Base-by-base conservation (phyloP, 1,140 invertebrate genomes). In the Neodiprion lecontei region DNA sequence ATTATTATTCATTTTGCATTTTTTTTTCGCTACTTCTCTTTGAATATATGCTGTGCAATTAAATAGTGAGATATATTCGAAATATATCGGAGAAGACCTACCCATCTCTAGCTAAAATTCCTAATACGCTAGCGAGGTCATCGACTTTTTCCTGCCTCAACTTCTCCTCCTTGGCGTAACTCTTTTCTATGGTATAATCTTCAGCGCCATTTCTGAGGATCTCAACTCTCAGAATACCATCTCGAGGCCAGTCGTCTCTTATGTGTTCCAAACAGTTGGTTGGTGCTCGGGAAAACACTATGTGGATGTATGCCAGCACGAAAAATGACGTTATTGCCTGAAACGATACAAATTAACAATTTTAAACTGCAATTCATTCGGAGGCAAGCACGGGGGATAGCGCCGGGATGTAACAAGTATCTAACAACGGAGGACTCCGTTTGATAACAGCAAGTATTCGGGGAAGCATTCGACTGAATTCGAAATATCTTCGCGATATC, bases 171-270 rank as follows among this genome's bases (percentile, higher is more conserved):
- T 94, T 94, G 9, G 93, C 94, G 86, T 96, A 96, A 80, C 94
- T 95, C 81, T 96, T 93, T 85, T 95, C 92, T 82, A 96, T 91
- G 79, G 91, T 93, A 79, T 95, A 95, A 84, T 93, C 92, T 70
- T 92, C 89, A 14, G 85, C 86, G 23, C 88, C 90, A 87, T 96
- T 95, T 77, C 92, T 90, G 69, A 98, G 90, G 81, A 99, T 98
- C 90, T 99, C 98, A n/a, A 99, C 96, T 80, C 90, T 80, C 4
- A 99, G 89, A 78, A 99, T 97, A 12, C 98, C 98, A 89, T 99
- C 96, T 74, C 96, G 90, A 1, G 98, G 98, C 98, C 98, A 99
- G 21, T 93, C 92, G 78, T 96, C 91, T 85, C 96, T 92, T 47
- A 99, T 92, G 86, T 96, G 92, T 83, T 97, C 93, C 77, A 99